These are phyloP conservation scores for Cecropterus lyciades DNA, from an alignment of 1,140 invertebrate genomes.

Conservation along the genomic window DNA sequence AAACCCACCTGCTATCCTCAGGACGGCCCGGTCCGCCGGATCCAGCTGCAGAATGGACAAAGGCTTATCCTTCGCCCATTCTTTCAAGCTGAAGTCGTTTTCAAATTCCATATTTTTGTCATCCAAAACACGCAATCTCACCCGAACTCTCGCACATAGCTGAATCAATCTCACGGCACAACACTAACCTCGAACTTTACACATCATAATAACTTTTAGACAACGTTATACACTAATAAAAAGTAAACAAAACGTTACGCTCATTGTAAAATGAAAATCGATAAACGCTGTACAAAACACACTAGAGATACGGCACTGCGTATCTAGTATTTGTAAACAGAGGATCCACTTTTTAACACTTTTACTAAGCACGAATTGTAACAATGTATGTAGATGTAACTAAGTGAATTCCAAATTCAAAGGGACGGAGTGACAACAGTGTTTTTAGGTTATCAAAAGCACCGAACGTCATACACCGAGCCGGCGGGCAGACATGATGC, in stretches of 20 bases:
- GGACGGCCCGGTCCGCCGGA: slow-evolving; percentile 96
- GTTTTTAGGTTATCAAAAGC: slow-evolving; percentile 72
- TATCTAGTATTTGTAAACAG: slow-evolving; percentile 58
- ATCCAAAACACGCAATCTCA: slow-evolving; percentile 80
- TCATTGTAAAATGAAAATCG: slow-evolving; percentile 83
- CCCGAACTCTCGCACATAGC: slow-evolving; percentile 79
- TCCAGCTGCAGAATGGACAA: slow-evolving; percentile 97
- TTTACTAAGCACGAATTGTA: slow-evolving; percentile 54
- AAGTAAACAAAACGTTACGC: slow-evolving; percentile 80
- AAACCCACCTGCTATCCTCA: slow-evolving; percentile 96
- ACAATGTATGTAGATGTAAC: slow-evolving; percentile 52
- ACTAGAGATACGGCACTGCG: slow-evolving; percentile 69
- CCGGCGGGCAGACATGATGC: slow-evolving; percentile 81
- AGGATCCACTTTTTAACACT: slow-evolving; percentile 56
- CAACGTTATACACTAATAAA: slow-evolving; percentile 66
- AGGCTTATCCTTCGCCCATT: slow-evolving; percentile 98
- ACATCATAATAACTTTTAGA: slow-evolving; percentile 61
- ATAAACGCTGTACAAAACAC: slow-evolving; percentile 72
- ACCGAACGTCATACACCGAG: slow-evolving; percentile 70
- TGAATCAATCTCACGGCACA: slow-evolving; percentile 75
- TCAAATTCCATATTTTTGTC: slow-evolving; percentile 91
- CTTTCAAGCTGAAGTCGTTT: slow-evolving; percentile 93
- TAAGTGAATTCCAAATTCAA: slow-evolving; percentile 57
- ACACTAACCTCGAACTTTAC: slow-evolving; percentile 68
- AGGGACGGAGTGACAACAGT: slow-evolving; percentile 67